phyloP scores from a whole-genome alignment of 2,888 invertebrate species.

The Chirona hameri region DNA sequence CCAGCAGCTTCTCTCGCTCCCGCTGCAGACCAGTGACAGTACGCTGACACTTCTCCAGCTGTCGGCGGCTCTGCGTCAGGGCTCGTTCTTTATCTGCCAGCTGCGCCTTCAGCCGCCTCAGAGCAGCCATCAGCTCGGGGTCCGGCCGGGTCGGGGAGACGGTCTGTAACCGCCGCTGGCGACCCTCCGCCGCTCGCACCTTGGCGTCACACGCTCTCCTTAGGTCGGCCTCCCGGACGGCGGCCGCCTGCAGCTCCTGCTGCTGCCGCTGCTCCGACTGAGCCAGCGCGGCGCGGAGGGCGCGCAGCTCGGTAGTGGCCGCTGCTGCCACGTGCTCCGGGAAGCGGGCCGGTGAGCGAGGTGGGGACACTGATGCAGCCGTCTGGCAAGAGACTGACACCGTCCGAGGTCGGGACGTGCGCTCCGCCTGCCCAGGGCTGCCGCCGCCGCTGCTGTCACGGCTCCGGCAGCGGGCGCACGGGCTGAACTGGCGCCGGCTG shows the following conservation, averaged over 20 bases:
- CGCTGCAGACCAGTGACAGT: slow-evolving; percentile 11
- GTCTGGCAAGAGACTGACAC: not conserved
- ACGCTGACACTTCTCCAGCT: slow-evolving; percentile 23
- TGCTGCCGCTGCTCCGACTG: not conserved
- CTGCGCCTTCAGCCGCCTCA: not conserved
- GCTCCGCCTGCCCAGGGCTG: not conserved
- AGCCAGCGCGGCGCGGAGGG: not conserved
- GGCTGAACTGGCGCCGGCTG: not conserved
- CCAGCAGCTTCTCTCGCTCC: not conserved
- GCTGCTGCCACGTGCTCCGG: not conserved
- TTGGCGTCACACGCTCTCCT: not conserved
- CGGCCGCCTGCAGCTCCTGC: not conserved
- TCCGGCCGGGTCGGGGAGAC: not conserved
- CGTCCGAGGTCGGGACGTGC: not conserved
- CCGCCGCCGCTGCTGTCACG: not conserved
- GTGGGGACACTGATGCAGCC: not conserved
- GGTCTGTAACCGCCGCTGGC: not conserved
- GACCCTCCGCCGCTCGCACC: not conserved
- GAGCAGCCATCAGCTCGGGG: not conserved
- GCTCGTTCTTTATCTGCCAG: not conserved
- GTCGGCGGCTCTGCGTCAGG: slow-evolving; percentile 1
- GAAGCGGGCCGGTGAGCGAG: not conserved
- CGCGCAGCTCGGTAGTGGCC: not conserved
- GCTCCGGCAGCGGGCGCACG: not conserved
- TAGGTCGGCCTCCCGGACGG: not conserved